Base-by-base conservation (phyloP, 2,888 invertebrate genomes). In the Liodrosophila aerea region DNA sequence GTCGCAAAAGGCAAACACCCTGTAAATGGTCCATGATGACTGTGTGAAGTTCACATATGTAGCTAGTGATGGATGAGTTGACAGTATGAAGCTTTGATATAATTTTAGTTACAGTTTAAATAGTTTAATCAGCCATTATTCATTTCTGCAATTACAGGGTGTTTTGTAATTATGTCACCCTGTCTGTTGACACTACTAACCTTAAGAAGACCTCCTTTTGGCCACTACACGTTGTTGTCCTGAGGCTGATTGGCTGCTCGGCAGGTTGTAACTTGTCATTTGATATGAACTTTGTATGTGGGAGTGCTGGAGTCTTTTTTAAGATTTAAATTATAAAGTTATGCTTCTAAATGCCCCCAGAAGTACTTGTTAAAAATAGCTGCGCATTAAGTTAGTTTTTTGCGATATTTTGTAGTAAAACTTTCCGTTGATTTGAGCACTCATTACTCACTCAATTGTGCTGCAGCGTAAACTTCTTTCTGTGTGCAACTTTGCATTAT, bases 221-320 rank as follows among this genome's bases (percentile, higher is more conserved):
- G 22, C 22, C 2, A 22, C 22, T 5, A 22, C 22, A n/a, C n/a
- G n/a, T n/a, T n/a, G n/a, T n/a, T 29, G 29, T 5, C 8, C 29
- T 4, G 8, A 9, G 29, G 29, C 9, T 36, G 22, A 15, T 7
- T 41, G 12, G n/a, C 31, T 44, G 40, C 22, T 41, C 16, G 37
- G 15, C 31, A 39, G 47, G 64, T 50, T 40, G 47, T 62, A 70
- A 72, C 60, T 77, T 72, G 57, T 45, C 58, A 36, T 52, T 62
- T 37, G 16, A 73, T 73, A 80, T 78, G 61, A 78, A 82, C 76
- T 76, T 83, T 56, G 49, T 58, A 73, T 78, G 64, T 65, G 36
- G 22, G 22, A 30, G n/a, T n/a, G n/a, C 7, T 30, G 7, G 8
- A 7, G 9, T 7, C 27, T n/a, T n/a, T n/a, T n/a, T n/a, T n/a